Base-by-base conservation (phyloP, 2,113 vertebrate species). In the Callionymus lyra region DNA sequence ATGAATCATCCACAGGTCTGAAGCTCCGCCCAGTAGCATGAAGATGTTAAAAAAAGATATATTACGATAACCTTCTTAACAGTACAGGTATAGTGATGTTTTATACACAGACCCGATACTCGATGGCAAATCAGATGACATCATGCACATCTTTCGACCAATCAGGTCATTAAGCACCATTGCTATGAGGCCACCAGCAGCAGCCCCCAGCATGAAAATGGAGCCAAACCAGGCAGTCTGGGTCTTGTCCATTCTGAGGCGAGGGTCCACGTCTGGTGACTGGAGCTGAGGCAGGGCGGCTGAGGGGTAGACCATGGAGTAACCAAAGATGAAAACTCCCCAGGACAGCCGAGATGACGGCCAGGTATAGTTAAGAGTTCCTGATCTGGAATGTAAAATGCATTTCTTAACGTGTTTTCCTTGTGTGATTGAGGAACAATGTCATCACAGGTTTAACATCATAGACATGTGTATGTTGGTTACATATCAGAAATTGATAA, bases 261-360 rank as follows among this genome's bases (percentile, higher is more conserved):
- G 50, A 0, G 87, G 84, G 53, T 75, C 73, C 0, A 56, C 47
- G 2, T 68, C 52, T 0, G 82, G 62, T 10, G 8, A 41, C 47
- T 84, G 62, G 47, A 98, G 78, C 6, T 70, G 71, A 0, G 91
- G 88, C 55, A 96, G 89, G 41, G 95, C 91, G 0, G 94, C 91
- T 0, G 95, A 97, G 0, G 94, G 74, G 69, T 89, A 96, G 44
- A 98, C 94, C 67, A 98, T 56, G 1, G 92, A 87, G 1, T 88
- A 98, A 0, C 94, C 94, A 0, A 92, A 97, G 53, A 6, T 92
- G n/a, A 61, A 97, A 91, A 56, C 96, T 98, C 14, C 95, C 95
- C 74, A 97, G 71, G 15, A 95, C 87, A 0, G 91, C 89, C 0
- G 90, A 84, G 1, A 97, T 93, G 9, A 78, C 83, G 0, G 90